These are phyloP conservation scores for Poecile atricapillus DNA, from an alignment of 2,113 vertebrate genomes.

Conservation along the genomic window DNA sequence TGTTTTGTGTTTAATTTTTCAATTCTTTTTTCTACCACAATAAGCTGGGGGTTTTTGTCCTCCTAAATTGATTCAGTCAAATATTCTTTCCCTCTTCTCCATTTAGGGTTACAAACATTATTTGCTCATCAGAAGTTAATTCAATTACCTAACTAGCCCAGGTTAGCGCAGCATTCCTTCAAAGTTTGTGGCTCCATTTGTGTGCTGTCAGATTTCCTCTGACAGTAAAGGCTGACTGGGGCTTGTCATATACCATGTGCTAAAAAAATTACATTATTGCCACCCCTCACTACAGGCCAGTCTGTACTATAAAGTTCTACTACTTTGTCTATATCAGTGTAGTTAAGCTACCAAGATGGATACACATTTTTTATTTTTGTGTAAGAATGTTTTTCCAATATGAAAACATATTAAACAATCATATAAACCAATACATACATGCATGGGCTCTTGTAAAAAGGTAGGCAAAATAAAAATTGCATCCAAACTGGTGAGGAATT, in stretches of 20 bases:
- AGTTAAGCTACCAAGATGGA: not conserved
- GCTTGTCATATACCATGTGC: not conserved
- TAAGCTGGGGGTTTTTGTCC: accelerated
- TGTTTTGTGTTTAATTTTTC: not conserved
- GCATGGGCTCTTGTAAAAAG: not conserved
- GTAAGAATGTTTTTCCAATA: not conserved
- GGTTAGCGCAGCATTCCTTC: not conserved
- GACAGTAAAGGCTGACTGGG: not conserved
- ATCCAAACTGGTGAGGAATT: not conserved
- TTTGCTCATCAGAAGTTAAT: not conserved
- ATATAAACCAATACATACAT: not conserved
- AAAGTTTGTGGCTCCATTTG: not conserved
- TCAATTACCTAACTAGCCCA: not conserved
- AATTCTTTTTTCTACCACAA: not conserved
- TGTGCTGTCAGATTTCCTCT: not conserved
- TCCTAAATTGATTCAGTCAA: not conserved
- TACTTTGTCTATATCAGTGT: not conserved
- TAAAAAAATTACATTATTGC: not conserved
- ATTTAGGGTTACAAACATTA: not conserved
- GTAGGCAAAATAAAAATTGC: not conserved
- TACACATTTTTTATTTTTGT: not conserved
- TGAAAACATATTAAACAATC: not conserved
- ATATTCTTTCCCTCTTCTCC: not conserved
- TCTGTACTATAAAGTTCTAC: not conserved
- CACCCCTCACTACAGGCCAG: not conserved